Conservation (phyloP, 1,140 invertebrate genomes). For the Anastrepha obliqua region DNA sequence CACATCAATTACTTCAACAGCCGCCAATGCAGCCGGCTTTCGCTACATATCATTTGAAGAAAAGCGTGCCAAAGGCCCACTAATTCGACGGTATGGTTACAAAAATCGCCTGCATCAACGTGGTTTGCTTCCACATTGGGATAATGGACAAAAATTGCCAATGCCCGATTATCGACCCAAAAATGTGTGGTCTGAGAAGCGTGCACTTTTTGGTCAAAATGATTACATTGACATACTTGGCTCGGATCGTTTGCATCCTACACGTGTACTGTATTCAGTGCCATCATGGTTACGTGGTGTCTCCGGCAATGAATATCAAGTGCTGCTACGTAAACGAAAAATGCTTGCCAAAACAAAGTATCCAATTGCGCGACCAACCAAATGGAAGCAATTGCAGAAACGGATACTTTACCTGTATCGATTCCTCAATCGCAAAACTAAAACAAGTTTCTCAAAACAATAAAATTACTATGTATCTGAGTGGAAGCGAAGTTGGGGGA, state of each 20-base stretch:
- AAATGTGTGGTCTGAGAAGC: conserved; percentile 84
- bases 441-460: conserved; percentile 78
- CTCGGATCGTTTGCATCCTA: conserved; percentile 86
- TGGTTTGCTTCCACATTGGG: conserved; percentile 82
- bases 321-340: conserved; percentile 85
- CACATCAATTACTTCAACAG: background rate
- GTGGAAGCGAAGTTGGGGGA: no score
- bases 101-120: conserved; percentile 79
- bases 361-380: conserved; percentile 81
- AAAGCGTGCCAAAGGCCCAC: conserved; percentile 78
- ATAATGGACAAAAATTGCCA: conserved; percentile 76
- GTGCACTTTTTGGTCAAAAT: conserved; percentile 94
- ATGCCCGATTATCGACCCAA: conserved; percentile 81
- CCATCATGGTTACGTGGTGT: conserved; percentile 91
- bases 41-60: conserved; percentile 80
- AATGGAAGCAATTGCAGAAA: conserved; percentile 84
- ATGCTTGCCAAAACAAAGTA: conserved; percentile 78
- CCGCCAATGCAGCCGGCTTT: background rate
- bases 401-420: conserved; percentile 84
- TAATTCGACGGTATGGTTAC: conserved; percentile 83
- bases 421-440: conserved; percentile 87
- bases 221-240: conserved; percentile 97
- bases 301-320: conserved; percentile 88
- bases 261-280: conserved; percentile 87
- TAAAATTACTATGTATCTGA: conserved; percentile 62